Evolutionary conservation across 2,113 vertebrate genomes (phyloP), one percentile per base, ranked within the genome.

Genomic region (Microcebus murinus): DNA sequence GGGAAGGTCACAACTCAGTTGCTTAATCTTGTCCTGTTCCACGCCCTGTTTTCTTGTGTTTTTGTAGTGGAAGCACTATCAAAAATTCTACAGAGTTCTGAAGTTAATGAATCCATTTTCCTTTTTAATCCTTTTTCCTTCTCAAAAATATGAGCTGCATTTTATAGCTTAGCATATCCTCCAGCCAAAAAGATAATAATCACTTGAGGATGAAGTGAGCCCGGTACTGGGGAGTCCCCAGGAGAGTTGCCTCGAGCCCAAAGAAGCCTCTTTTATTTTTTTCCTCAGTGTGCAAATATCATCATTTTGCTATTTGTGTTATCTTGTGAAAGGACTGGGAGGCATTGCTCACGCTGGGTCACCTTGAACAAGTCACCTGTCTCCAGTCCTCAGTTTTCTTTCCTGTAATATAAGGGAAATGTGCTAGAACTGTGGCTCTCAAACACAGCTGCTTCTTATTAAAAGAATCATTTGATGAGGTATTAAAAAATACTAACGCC

Each of bases 101-200:
- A 57, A 50, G 42, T 34, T 36, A 50, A 21, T 31, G n/a, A 2
- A 1, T 89, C 80, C 76, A 27, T 59, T 95, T 94, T 77, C 52
- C 65, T 23, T 95, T 90, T 85, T 23, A 57, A 11, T 45, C 50
- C 6, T 63, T 97, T 88, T 74, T 52, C n/a, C 42, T 55, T 73
- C 57, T 77, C 10, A 55, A 63, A 83, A 93, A 39, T 55, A 31
- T 52, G 61, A 90, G 18, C 18, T 87, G 42, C 45, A 3, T n/a
- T 57, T 57, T 45, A 15, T 7, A 59, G 23, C 23, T 74, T 21
- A 31, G 42, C 79, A 15, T 4, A 1, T 39, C 31, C 39, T 39
- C n/a, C 39, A 9, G 17, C 48, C 13, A 31, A 79, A 48, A 61
- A 90, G 65, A 42, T 17, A 70, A 17, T 13, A 34, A 20, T 50